These are phyloP conservation scores for Mormyrus iriodes DNA, from an alignment of 2,113 vertebrate genomes.

Conservation along the genomic window DNA sequence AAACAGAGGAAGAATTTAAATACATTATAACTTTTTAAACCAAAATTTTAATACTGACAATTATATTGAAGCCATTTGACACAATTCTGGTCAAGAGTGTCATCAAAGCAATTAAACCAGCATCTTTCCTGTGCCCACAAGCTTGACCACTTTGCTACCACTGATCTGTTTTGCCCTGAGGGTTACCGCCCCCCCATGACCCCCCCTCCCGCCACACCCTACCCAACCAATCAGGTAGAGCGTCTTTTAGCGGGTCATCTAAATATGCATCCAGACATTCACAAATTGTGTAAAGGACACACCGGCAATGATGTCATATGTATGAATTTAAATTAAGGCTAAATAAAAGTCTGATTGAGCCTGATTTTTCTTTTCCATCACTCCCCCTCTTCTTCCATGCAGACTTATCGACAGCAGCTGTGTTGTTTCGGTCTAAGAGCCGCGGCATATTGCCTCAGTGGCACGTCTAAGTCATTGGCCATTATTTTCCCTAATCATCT, in stretches of 20 bases:
- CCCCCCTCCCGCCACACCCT: neutral
- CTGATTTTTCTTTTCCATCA: neutral
- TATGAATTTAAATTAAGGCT: neutral
- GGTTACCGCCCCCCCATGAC: neutral
- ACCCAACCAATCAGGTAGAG: neutral
- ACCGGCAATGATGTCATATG: neutral
- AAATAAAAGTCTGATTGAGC: neutral
- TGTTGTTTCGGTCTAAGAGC: neutral
- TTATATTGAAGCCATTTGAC: neutral
- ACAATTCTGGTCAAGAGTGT: neutral
- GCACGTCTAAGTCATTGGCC: conserved; percentile 12
- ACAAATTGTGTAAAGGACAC: neutral
- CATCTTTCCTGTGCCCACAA: neutral
- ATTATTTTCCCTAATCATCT: conserved; percentile 25
- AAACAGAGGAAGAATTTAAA: neutral
- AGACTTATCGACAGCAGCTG: neutral
- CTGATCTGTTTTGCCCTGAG: neutral
- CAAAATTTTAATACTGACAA: neutral
- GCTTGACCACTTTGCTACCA: neutral
- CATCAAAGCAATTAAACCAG: neutral
- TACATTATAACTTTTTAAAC: neutral
- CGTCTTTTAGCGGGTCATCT: neutral
- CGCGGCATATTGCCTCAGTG: neutral
- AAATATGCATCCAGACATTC: neutral
- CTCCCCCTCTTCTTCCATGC: neutral